Evolutionary conservation across 2,888 invertebrate species (phyloP), one percentile per base, ranked within the genome.

Genomic region (Ennomos erosarius): DNA sequence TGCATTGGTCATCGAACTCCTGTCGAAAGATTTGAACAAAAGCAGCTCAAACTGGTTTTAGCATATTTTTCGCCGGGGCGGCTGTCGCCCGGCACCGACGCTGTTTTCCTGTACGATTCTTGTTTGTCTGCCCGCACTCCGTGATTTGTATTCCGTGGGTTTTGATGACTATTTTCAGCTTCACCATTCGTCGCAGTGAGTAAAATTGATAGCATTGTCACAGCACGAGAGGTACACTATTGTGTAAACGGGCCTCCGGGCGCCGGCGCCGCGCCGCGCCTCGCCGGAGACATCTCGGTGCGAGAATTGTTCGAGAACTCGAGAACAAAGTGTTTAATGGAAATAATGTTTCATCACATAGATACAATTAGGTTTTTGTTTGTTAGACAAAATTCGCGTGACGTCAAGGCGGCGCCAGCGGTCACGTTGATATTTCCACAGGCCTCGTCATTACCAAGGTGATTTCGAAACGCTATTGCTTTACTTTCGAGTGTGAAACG

Each of bases 1-100:
- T 82, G 85, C 86, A 84, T 85, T 87, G 88, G 90, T 90, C 90
- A 87, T 88, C 90, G 89, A 90, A 90, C 90, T 85, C 80, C 77
- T 79, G 75, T 82, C 85, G 78, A 88, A 88, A 85, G 76, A 81
- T 82, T 82, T 80, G 82, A 82, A 88, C 85, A 81, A 87, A 87
- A 87, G 88, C 88, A 82, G 85, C 78, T 82, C 74, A 84, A 91
- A 90, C 90, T 89, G 90, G 91, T 91, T 91, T 82, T 82, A 71
- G 83, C 79, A 82, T 76, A 79, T 82, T 85, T 87, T 88, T 88
- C 82, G 88, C 76, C 80, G 78, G 75, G 88, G 76, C 80, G 78
- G 75, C 77, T 73, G 76, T 73, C 73, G 75, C 69, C 74, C 72
- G 69, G 63, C 71, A 78, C 67, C 76, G 79, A 66, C 75, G 76